These are phyloP conservation scores for Iguana delicatissima DNA, from an alignment of 2,797 vertebrate genomes.

Conservation along the genomic window DNA sequence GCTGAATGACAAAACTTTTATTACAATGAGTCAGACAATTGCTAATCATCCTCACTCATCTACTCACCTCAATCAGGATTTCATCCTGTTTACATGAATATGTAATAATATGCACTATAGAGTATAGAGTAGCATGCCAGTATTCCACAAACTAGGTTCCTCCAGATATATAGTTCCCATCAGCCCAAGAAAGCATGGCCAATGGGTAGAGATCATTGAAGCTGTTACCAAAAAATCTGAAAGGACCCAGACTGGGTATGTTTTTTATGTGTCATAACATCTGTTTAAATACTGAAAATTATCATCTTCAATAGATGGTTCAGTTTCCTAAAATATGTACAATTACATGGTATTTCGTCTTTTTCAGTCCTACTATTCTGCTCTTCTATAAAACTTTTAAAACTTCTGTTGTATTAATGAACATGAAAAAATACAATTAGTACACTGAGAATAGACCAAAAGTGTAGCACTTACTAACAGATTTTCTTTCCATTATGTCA, in stretches of 20 bases:
- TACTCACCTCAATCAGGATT: background rate
- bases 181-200: background rate
- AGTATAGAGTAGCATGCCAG: background rate
- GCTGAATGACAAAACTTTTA: background rate
- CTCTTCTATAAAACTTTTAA: background rate
- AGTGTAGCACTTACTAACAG: conserved; percentile 60
- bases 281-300: background rate
- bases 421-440: background rate
- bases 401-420: background rate
- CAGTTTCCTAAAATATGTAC: background rate
- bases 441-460: background rate
- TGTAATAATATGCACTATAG: background rate
- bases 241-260: background rate
- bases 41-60: too few relatives aligned
- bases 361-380: conserved; percentile 1
- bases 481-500: conserved; percentile 72
- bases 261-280: background rate
- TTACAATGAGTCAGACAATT: background rate
- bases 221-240: background rate
- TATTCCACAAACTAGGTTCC: background rate
- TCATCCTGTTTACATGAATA: background rate
- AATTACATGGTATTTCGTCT: background rate
- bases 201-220: background rate
- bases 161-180: background rate
- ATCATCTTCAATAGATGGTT: background rate